A percentile compares a stretch with the other conserved stretches of the same genome.
These are phyloP conservation scores for Cercopithecus hamlyni DNA, from an alignment of 2,797 vertebrate genomes.

Conservation along the genomic window DNA sequence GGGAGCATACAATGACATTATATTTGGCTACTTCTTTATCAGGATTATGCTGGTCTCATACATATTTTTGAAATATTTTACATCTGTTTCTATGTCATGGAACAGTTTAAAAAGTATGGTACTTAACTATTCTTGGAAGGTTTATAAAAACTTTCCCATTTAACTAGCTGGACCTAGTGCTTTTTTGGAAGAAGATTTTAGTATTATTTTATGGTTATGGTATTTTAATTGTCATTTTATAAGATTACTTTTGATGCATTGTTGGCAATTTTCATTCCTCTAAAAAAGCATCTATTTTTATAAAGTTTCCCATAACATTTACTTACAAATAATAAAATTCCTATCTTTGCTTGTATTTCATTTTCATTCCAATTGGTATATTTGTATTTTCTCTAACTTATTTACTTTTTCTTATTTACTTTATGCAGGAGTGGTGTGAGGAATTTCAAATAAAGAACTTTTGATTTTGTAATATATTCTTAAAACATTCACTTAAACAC, in stretches of 20 bases:
- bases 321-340: background rate
- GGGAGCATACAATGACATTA: background rate
- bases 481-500: background rate
- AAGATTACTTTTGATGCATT: background rate
- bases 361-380: background rate
- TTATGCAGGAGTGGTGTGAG: background rate
- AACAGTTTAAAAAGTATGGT: background rate
- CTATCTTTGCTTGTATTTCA: background rate
- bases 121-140: background rate
- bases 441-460: background rate
- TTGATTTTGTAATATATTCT: background rate
- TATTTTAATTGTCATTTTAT: background rate
- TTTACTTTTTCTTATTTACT: background rate
- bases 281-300: background rate
- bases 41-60: background rate
- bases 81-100: background rate
- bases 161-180: background rate
- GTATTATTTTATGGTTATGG: background rate
- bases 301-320: background rate
- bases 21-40: background rate
- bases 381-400: background rate
- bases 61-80: background rate
- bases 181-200: background rate
- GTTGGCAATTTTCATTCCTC: background rate
- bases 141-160: background rate